Conservation (phyloP, 2,797 vertebrate species). For the Esox lucius region DNA sequence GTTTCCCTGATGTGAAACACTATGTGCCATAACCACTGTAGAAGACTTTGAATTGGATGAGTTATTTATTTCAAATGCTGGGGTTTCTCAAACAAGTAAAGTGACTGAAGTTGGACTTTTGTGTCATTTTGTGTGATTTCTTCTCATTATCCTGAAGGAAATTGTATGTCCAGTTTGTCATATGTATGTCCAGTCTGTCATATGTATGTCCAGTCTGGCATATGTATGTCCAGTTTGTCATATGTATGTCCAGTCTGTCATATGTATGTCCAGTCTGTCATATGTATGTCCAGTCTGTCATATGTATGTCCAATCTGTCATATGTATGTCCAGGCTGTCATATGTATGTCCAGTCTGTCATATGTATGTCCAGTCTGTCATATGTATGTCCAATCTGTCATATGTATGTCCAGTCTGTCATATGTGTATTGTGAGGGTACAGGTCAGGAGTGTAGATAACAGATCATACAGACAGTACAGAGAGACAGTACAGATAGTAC, state of each 20-base stretch:
- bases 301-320: not conserved
- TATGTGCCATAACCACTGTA: constrained; percentile 45
- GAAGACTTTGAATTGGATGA: constrained; percentile 47
- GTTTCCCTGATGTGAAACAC: constrained; percentile 32
- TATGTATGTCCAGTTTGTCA: too few relatives aligned
- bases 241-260: too few relatives aligned
- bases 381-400: not conserved
- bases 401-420: too few relatives aligned
- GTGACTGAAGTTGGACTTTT: constrained; percentile 22
- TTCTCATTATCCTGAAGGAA: not conserved
- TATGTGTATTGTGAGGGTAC: not conserved
- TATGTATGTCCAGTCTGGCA: too few relatives aligned
- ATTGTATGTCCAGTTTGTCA: not conserved
- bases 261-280: not conserved
- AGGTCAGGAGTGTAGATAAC: not conserved
- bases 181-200: too few relatives aligned
- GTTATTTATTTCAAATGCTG: constrained; percentile 45
- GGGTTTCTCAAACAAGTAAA: constrained; percentile 51
- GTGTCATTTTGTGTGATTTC: constrained; percentile 12
- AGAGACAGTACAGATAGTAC: not conserved
- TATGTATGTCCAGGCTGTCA: too few relatives aligned
- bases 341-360: not conserved
- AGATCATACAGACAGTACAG: too few relatives aligned
- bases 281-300: too few relatives aligned
- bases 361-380: too few relatives aligned